These are phyloP conservation scores for Pandemis corylana DNA, from an alignment of 2,888 invertebrate species.

Conservation along the genomic window DNA sequence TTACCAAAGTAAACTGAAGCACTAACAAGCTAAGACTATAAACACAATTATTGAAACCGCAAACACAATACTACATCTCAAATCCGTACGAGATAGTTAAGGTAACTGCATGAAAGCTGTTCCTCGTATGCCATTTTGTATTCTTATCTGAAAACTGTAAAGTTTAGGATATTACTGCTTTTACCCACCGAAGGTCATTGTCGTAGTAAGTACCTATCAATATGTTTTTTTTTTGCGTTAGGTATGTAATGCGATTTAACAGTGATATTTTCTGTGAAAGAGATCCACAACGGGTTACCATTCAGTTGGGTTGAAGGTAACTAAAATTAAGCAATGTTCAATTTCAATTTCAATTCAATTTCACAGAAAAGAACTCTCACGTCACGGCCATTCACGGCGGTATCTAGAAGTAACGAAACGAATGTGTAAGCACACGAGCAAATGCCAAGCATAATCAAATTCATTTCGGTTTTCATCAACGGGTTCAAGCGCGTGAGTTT, in stretches of 20 bases:
- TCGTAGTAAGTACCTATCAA: slow-evolving; percentile 21
- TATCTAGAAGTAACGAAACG: too few species aligned
- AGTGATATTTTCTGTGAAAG: too few species aligned
- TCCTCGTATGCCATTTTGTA: too few species aligned
- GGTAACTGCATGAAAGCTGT: slow-evolving; percentile 63
- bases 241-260: too few species aligned
- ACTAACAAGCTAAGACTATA: slow-evolving; percentile 49
- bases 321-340: too few species aligned
- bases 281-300: too few species aligned
- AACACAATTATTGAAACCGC: slow-evolving; percentile 55
- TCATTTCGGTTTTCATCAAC: slow-evolving; percentile 74
- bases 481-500: slow-evolving; percentile 66
- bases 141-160: too few species aligned
- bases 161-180: too few species aligned
- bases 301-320: too few species aligned
- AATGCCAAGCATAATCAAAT: slow-evolving; percentile 75
- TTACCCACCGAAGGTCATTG: slow-evolving; percentile 56
- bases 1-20: slow-evolving; percentile 50
- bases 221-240: slow-evolving; percentile 24
- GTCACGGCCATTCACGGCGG: too few species aligned
- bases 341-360: too few species aligned
- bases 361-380: too few species aligned
- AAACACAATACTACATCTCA: slow-evolving; percentile 53
- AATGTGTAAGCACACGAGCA: slow-evolving; percentile 54
- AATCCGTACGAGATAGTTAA: slow-evolving; percentile 52